These are phyloP conservation scores for Malacoraja senta DNA, from an alignment of 2,797 vertebrate genomes.

Conservation along the genomic window DNA sequence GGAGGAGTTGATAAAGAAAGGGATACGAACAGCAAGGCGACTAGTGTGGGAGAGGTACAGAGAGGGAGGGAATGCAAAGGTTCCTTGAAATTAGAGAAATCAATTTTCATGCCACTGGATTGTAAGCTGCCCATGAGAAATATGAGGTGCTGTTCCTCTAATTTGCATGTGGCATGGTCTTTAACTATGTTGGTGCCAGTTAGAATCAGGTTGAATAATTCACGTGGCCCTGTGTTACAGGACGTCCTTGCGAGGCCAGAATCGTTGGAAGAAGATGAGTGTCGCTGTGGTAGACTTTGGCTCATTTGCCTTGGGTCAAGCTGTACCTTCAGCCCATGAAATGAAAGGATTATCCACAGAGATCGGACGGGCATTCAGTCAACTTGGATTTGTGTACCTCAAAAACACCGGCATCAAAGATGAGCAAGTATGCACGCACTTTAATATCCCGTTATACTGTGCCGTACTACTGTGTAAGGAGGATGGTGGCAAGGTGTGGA, in stretches of 20 bases:
- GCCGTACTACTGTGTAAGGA: too few species aligned
- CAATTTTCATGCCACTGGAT: too few species aligned
- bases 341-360: conserved; percentile 43
- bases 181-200: too few species aligned
- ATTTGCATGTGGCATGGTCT: too few species aligned
- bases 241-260: not conserved
- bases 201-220: not conserved
- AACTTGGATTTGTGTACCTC: conserved; percentile 60
- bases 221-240: not conserved
- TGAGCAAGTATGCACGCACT: conserved; percentile 49
- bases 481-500: too few species aligned
- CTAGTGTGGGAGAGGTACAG: too few species aligned
- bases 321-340: conserved; percentile 35
- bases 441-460: not conserved
- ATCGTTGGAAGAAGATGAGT: conserved; percentile 45
- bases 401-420: conserved; percentile 57
- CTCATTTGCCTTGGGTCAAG: conserved; percentile 42
- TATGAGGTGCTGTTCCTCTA: too few species aligned
- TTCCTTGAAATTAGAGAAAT: too few species aligned
- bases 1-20: too few species aligned
- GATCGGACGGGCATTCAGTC: conserved; percentile 51
- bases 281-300: conserved; percentile 58
- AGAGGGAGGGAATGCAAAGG: too few species aligned
- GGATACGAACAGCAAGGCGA: too few species aligned
- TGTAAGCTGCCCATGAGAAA: too few species aligned